Evolutionary conservation across 1,140 invertebrate genomes (phyloP), one percentile per base, ranked within the genome.

Genomic region (Drosophila grimshawi): DNA sequence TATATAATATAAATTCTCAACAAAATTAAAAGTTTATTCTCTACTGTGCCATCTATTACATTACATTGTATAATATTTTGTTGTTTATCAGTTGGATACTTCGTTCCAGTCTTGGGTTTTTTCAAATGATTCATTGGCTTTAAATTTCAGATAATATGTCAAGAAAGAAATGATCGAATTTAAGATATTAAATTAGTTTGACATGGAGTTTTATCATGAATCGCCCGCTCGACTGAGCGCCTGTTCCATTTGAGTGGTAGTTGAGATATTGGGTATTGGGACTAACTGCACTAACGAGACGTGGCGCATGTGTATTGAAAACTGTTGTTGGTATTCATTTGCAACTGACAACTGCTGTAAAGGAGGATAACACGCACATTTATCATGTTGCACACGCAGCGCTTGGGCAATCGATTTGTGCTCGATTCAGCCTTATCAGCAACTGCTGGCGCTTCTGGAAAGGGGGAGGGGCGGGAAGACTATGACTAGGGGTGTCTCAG

Each of bases 351-450:
- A 80, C 80, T 81, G 57, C 69, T 69, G 35, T 76, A 68, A 55
- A 66, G 72, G 72, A 88, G 83, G 76, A 86, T 88, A 88, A 74
- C 75, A 83, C 19, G 76, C 55, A 75, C 83, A 86, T 86, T 78
- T 74, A 86, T 86, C 83, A 86, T 83, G 72, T 76, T 86, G 63
- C 68, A 65, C 60, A 71, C 48, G 68, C 77, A 77, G 77, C 66
- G 71, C 56, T 85, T 71, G 52, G 71, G 76, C 76, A 82, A 88
- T 82, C 80, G 83, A 88, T 86, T 88, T 78, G 83, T 52, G 76
- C 76, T 76, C 83, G 81, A 88, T 78, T 88, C 80, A 65, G 83
- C 43, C 83, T 86, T 86, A 86, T 86, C 83, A 86, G 68, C 76
- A 68, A 67, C 78, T 55, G 71, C 52, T 51, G 11, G 29, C 32